Evolutionary conservation across 2,797 vertebrate genomes (phyloP).

Genomic region (Gymnocypris eckloni): DNA sequence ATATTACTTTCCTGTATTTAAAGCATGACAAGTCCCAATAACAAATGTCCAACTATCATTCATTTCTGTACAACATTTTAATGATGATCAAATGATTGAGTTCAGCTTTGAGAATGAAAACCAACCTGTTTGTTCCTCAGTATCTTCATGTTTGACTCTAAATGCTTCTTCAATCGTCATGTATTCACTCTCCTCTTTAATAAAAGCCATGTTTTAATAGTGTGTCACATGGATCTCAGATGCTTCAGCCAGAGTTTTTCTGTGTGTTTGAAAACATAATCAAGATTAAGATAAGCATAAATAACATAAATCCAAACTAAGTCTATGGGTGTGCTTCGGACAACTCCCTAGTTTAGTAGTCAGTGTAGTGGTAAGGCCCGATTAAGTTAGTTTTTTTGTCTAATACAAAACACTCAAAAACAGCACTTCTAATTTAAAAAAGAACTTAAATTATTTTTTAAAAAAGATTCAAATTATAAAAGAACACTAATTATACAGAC

Average conservation of each 20-base stretch:
- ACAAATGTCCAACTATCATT: neutral
- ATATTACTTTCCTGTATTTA: no score
- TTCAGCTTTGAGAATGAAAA: neutral
- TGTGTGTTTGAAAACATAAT: neutral
- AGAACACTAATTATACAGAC: neutral
- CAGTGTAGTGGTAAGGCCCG: no score
- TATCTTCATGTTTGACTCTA: neutral
- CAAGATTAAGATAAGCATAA: neutral
- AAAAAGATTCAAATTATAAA: no score
- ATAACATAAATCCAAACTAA: neutral
- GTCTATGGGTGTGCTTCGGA: no score
- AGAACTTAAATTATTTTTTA: no score
- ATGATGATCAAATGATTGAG: neutral
- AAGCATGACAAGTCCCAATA: no score
- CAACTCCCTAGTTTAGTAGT: no score
- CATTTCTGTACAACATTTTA: neutral
- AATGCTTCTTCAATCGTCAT: neutral
- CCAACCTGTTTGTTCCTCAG: neutral
- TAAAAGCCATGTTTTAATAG: neutral
- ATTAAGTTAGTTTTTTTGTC: neutral
- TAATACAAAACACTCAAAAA: neutral
- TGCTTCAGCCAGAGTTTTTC: neutral
- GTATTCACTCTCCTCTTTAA: slow-evolving; percentile 21
- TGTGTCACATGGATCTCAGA: neutral
- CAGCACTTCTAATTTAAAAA: neutral